Percentiles rank a stretch among this genome's conserved stretches.
Evolutionary conservation across 1,140 invertebrate species (phyloP).

Genomic region (Littorina saxatilis): DNA sequence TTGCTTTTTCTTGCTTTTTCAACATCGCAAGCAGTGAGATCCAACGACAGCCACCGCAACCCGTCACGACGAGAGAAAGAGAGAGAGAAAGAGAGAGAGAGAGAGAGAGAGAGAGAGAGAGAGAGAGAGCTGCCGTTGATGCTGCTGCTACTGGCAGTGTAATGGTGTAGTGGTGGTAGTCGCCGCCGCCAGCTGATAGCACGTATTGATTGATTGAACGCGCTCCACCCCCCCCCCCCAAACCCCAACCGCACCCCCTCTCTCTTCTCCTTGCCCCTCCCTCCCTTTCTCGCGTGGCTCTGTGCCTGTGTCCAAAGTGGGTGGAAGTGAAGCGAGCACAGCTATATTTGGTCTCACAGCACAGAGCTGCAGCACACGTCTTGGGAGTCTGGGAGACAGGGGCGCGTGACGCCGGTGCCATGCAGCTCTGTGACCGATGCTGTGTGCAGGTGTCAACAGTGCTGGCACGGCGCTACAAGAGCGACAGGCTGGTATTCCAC

Average conservation of each 20-base stretch:
- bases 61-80: neutral
- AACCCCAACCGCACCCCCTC: neutral
- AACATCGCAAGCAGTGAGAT: too few relatives aligned
- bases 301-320: conserved; percentile 1
- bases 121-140: neutral
- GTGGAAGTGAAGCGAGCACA: neutral
- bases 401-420: neutral
- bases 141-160: neutral
- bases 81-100: neutral
- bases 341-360: neutral
- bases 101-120: neutral
- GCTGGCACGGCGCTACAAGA: neutral
- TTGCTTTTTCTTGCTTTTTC: too few relatives aligned
- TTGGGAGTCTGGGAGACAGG: conserved; percentile 6
- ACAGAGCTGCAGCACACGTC: neutral
- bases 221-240: neutral
- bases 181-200: conserved; percentile 29
- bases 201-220: conserved; percentile 28
- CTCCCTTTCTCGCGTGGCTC: neutral
- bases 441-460: neutral
- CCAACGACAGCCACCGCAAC: too few relatives aligned
- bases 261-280: neutral
- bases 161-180: conserved; percentile 4
- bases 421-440: neutral
- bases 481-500: neutral